Base-by-base conservation (phyloP, 2,797 vertebrate genomes). In the Halcyon badia region DNA sequence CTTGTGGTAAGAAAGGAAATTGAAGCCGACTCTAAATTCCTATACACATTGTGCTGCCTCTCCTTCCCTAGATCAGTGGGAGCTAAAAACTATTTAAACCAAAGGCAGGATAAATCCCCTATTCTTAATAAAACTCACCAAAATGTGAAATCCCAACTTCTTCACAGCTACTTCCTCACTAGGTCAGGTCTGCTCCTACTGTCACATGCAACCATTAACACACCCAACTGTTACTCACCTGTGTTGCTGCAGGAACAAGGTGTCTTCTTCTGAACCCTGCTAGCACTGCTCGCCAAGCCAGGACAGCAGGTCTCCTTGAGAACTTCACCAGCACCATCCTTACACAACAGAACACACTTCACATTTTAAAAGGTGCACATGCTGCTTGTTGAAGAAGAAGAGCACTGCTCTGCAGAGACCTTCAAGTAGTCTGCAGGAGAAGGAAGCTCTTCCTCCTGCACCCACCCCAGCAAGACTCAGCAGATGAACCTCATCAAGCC, bases 281-380 rank as follows among this genome's bases (percentile, higher is more conserved):
- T 37, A 35, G 30, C 44, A 35, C 39, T 20, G 21, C 1, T 33
- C 65, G 18, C 10, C 15, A 11, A 51, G 12, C n/a, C 44, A 54
- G 15, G 18, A 14, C 8, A 46, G 28, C 2, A 57, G 11, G 28
- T 73, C 33, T 60, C 60, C 60, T 48, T 24, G 5, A 54, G 86
- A 68, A 22, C 33, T 16, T 60, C 1, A 2, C 26, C 54, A 19
- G 4, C 42, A 24, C n/a, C 14, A 5, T 28, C 57, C 19, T 68
- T 15, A 49, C 19, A 4, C 17, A 57, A 26, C 31, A 49, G 16
- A 39, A 39, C 5, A 0, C 0, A 0, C 22, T 5, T 26, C 8
- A 42, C 6, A 1, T 10, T 81, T 58, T 56, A 25, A 66, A 22
- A 94, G 11, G 24, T 4, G 2, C 9, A 2, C 1, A 0, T 2